Base-by-base conservation (phyloP, 2,113 vertebrate genomes). In the Pollachius pollachius region DNA sequence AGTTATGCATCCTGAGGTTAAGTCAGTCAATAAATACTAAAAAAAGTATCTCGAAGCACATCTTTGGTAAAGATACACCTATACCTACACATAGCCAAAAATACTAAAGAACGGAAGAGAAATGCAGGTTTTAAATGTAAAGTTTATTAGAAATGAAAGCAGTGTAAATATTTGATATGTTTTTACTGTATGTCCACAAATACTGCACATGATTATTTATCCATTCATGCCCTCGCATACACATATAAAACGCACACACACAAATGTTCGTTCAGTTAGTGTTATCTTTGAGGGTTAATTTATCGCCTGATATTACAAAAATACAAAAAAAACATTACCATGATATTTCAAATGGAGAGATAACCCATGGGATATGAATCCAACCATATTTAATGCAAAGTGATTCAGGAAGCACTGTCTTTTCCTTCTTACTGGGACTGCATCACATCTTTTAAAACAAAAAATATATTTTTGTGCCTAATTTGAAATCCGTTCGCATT, bases 141-240 rank as follows among this genome's bases (percentile, higher is more conserved):
- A 70, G 74, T 91, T 91, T 89, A 90, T 91, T 90, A 85, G 73
- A 90, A 91, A 88, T 67, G 74, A 83, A 88, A 83, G 65, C 70
- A 73, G 65, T 74, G 70, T 76, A 83, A 85, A 84, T 85, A 78
- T 71, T 79, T 59, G 64, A 81, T 80, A 74, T 59, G 83, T 69
- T 71, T 70, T 25, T 69, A 67, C 19, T 82, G 70, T 73, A 48
- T 9, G 41, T 73, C 67, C 71, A 62, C 75, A 75, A 74, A 82
- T 69, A 65, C 66, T 76, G 57, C 34, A 62, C 56, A 77, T 74
- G 64, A 59, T 71, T 69, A 64, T 77, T 73, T 79, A 57, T 81
- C 30, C 67, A 64, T 62, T 34, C 62, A 69, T 30, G 17, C 41
- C 34, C 17, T 37, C 30, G 57, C 13, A 34, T 70, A 67, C 54